Conservation (phyloP, 2,888 invertebrate genomes). For the Aethes cnicana region DNA sequence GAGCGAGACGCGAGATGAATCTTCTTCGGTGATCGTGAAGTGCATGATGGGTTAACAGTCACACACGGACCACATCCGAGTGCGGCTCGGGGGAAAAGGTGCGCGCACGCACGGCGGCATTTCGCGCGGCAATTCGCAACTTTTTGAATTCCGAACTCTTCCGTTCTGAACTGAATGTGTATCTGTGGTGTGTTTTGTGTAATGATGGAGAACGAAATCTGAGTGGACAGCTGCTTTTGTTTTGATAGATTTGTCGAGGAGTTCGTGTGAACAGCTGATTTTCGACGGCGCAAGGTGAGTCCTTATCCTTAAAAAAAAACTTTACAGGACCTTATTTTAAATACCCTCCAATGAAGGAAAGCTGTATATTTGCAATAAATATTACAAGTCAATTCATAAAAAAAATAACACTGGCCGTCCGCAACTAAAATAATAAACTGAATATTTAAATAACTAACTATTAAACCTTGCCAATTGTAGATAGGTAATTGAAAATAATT, state of each 20-base stretch:
- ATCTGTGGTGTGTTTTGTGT: conserved; percentile 46
- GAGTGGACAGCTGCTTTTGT: conserved; percentile 48
- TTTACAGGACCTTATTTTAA: no score
- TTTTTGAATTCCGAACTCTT: conserved; percentile 25
- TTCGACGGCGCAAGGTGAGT: conserved; percentile 46
- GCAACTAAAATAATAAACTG: no score
- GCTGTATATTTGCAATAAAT: no score
- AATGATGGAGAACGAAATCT: conserved; percentile 49
- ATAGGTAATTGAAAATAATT: no score
- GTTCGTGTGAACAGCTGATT: conserved; percentile 39
- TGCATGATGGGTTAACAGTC: conserved; percentile 81
- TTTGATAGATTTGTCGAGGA: conserved; percentile 48
- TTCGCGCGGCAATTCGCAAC: conserved; percentile 40
- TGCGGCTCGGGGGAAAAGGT: conserved; percentile 72
- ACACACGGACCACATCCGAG: conserved; percentile 80
- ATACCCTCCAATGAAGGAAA: no score
- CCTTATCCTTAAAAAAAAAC: background rate
- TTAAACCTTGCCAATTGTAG: no score
- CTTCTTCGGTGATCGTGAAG: conserved; percentile 81
- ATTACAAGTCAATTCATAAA: no score
- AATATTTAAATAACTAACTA: no score
- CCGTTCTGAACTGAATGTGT: conserved; percentile 5
- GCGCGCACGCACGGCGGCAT: conserved; percentile 70
- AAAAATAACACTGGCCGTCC: no score
- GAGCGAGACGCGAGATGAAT: conserved; percentile 65